These are phyloP conservation scores for Passer montanus DNA, from an alignment of 2,113 vertebrate species.

Conservation along the genomic window DNA sequence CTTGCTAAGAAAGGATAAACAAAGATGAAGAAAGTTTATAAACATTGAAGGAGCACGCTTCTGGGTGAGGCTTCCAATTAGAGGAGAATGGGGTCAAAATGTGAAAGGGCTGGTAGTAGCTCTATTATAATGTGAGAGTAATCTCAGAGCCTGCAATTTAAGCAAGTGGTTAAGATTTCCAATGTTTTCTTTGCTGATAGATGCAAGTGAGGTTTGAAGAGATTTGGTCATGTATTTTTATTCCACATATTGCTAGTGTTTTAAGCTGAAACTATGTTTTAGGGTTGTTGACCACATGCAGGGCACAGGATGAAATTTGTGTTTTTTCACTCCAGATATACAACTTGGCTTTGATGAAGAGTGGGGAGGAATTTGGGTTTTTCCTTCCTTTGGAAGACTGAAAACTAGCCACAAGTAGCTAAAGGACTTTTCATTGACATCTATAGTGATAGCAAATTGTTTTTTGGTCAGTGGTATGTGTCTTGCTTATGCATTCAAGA, in stretches of 20 bases:
- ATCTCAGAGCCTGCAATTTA: background rate
- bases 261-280: background rate
- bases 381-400: background rate
- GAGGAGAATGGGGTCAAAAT: background rate
- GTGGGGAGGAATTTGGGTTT: background rate
- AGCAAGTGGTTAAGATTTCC: background rate
- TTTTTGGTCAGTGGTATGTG: background rate
- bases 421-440: background rate
- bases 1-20: background rate
- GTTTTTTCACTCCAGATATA: background rate
- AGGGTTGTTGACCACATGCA: background rate
- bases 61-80: background rate
- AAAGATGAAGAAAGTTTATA: background rate
- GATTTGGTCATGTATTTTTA: background rate
- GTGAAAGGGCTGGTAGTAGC: background rate
- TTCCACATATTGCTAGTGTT: background rate
- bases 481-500: background rate
- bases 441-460: background rate
- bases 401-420: background rate
- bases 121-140: background rate
- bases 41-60: fast-evolving
- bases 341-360: background rate
- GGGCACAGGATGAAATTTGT: background rate
- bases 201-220: background rate
- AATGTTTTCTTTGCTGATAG: background rate